Evolutionary conservation across 2,797 vertebrate species (phyloP), one percentile per base, ranked within the genome.

Genomic region (Prunella strophiata): DNA sequence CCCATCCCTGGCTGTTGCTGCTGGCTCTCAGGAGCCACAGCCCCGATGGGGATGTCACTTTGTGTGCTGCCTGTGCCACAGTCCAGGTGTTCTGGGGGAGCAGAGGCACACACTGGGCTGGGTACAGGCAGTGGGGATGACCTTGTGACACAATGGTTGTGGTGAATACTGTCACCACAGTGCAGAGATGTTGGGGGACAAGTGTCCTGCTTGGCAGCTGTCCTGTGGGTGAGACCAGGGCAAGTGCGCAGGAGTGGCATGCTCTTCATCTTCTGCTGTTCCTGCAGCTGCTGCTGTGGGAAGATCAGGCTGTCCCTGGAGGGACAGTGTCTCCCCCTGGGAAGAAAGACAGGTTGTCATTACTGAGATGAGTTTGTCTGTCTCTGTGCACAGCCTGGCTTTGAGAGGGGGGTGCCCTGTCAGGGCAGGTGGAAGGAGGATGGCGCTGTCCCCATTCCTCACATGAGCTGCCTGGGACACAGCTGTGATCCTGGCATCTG

Each of bases 51-150:
- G 59, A 54, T 38, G 27, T 16, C 0, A 0, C 42, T 66, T 55
- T 29, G 18, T 3, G 16, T 27, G 38, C 66, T 74, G 73, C 26
- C 58, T 9, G 51, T 34, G 61, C 52, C 52, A 36, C 6, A 1
- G 32, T 10, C 11, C 0, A 3, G 45, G 55, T 1, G 0, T 58
- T 95, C 68, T 57, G 16, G 50, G 38, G 25, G 30, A 81, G 43
- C 5, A 2, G 51, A 32, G 21, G 38, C 18, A 25, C 0, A 1
- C 13, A 15, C 32, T 19, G 1, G 0, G 13, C 71, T 51, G 50
- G 75, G 34, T 23, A 15, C 25, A 20, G 25, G 26, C 2, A 1
- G 29, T 32, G 34, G 34, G 42, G 9, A 18, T n/a, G 61, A 38
- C 57, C 27, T 4, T 22, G 25, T 6, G 19, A 23, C 36, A 32